A percentile compares a stretch with the other conserved stretches of the same genome.
Evolutionary conservation across 1,140 invertebrate species (phyloP).

Genomic region (Drosophila pallidifrons): DNA sequence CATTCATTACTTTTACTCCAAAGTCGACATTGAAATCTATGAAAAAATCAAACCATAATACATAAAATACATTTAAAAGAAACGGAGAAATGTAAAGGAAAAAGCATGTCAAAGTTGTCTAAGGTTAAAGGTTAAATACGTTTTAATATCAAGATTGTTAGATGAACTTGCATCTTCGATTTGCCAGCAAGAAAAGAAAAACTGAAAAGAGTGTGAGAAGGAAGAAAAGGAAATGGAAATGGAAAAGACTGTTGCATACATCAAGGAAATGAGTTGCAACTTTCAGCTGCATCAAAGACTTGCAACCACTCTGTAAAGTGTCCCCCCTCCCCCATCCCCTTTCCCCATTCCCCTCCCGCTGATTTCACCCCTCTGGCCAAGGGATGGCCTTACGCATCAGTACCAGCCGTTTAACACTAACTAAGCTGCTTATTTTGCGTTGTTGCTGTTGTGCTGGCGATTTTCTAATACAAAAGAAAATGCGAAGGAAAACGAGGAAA

Average conservation of each 20-base stretch:
- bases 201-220: not conserved
- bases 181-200: not conserved
- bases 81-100: no score
- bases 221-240: not conserved
- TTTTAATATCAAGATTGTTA: not conserved
- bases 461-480: slow-evolving; percentile 67
- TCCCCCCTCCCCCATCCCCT: not conserved
- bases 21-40: no score
- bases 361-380: not conserved
- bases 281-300: slow-evolving; percentile 1
- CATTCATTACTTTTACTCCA: no score
- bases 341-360: not conserved
- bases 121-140: not conserved
- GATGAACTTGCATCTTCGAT: not conserved
- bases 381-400: slow-evolving; percentile 30
- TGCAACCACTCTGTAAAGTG: no score
- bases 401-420: slow-evolving; percentile 80
- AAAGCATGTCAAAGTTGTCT: no score
- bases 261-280: slow-evolving; percentile 40
- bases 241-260: slow-evolving; percentile 18
- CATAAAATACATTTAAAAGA: no score
- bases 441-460: slow-evolving; percentile 37
- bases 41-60: no score
- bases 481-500: slow-evolving; percentile 29
- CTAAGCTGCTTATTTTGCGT: slow-evolving; percentile 68